Evolutionary conservation across 2,888 invertebrate genomes (phyloP), one percentile per base, ranked within the genome.

Genomic region (Drosophila picticornis): DNA sequence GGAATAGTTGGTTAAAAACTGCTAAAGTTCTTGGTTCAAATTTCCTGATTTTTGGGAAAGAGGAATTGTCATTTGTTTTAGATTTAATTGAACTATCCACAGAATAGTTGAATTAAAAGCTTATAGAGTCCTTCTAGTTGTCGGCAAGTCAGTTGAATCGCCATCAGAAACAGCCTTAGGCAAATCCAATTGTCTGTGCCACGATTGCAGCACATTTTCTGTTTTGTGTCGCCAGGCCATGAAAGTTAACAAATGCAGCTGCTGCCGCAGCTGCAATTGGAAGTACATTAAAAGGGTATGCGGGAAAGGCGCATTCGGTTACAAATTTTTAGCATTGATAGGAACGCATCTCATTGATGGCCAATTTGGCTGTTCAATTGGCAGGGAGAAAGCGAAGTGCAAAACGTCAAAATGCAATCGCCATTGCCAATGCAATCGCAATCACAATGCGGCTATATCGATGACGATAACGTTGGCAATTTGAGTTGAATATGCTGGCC

Each of bases 361-460:
- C 72, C 90, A 87, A 89, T 87, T 87, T 87, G 71, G 80, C 60
- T 48, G 69, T 67, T 64, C 85, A 85, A 90, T 90, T 85, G 90
- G 53, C 64, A 43, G 80, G 88, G 85, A 56, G 68, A 83, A 70
- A 72, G 62, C 27, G 19, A 57, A 69, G 60, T 57, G 55, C 32
- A 62, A 57, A 80, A 80, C 60, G 63, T 63, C 77, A 60, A 60
- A 77, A 58, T 71, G 72, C 76, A 43, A 43, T 43, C 43, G 43
- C 22, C 43, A 43, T 43, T 22, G 43, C 43, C 43, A 43, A 11
- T 11, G 22, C 61, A 69, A 80, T 68, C 36, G 55, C 53, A 59
- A 59, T 73, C 27, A 32, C 31, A 68, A 62, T 68, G 68, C 43
- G 62, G 40, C 59, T 48, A 72, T 72, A 72, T 84, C 65, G 74